Evolutionary conservation across 2,797 vertebrate species (phyloP).

Genomic region (Coracias cyanogaster): DNA sequence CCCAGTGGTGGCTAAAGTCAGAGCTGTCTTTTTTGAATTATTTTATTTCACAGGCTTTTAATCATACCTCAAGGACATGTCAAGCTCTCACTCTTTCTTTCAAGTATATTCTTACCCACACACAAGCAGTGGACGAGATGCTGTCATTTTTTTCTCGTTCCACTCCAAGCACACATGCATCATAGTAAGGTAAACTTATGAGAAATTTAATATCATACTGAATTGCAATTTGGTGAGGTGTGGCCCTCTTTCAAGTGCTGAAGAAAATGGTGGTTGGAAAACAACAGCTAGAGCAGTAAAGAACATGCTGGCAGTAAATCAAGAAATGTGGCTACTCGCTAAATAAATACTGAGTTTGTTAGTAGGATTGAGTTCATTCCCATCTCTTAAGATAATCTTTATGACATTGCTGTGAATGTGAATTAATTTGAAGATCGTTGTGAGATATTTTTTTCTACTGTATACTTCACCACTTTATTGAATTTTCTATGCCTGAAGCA

Average conservation of each 20-base stretch:
- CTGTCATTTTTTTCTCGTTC: neutral
- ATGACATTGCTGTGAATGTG: neutral
- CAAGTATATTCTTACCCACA: neutral
- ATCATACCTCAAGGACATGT: constrained; percentile 4
- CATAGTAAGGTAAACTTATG: neutral
- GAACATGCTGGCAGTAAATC: neutral
- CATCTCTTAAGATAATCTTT: neutral
- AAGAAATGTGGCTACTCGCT: neutral
- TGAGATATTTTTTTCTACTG: neutral
- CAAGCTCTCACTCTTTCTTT: neutral
- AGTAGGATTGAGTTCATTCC: neutral
- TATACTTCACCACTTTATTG: neutral
- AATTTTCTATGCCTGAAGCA: neutral
- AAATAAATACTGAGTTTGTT: neutral
- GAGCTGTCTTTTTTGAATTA: constrained; percentile 25
- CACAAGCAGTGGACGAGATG: neutral
- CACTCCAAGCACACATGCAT: neutral
- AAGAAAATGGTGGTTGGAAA: neutral
- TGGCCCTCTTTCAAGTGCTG: neutral
- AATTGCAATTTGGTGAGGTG: neutral
- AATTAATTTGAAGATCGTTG: neutral
- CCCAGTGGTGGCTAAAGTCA: constrained; percentile 10
- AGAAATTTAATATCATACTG: neutral
- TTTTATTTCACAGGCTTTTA: constrained; percentile 37
- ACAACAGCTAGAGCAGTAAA: neutral